phyloP scores from a whole-genome alignment of 2,797 vertebrate species.

The Crocodylus rhombifer region DNA sequence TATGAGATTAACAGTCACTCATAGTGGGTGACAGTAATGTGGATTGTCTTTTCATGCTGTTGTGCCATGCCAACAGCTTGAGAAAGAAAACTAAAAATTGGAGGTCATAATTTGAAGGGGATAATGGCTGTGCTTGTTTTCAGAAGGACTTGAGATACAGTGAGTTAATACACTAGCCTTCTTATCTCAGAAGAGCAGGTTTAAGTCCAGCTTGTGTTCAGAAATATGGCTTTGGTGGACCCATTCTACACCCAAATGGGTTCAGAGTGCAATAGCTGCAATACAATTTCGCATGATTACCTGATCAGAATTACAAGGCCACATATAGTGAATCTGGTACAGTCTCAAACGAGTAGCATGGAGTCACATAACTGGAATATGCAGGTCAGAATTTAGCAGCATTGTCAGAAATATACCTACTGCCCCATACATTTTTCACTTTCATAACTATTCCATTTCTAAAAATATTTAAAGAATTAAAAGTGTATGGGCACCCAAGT shows the following conservation, averaged over 20 bases:
- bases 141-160: background rate
- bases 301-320: background rate
- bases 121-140: background rate
- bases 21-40: accelerated
- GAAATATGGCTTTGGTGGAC: background rate
- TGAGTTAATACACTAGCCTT: background rate
- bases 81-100: no score
- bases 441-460: background rate
- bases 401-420: background rate
- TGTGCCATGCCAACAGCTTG: background rate
- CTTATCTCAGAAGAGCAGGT: background rate
- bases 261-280: background rate
- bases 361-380: background rate
- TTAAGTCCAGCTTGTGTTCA: background rate
- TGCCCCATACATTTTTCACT: background rate
- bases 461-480: background rate
- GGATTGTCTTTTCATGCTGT: background rate
- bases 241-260: background rate
- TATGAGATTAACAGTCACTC: background rate
- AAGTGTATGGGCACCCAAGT: accelerated
- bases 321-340: background rate
- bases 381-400: background rate
- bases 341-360: accelerated
- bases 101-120: background rate
- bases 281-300: background rate